phyloP scores from a whole-genome alignment of 2,113 vertebrate species.

The Philantomba maxwellii region DNA sequence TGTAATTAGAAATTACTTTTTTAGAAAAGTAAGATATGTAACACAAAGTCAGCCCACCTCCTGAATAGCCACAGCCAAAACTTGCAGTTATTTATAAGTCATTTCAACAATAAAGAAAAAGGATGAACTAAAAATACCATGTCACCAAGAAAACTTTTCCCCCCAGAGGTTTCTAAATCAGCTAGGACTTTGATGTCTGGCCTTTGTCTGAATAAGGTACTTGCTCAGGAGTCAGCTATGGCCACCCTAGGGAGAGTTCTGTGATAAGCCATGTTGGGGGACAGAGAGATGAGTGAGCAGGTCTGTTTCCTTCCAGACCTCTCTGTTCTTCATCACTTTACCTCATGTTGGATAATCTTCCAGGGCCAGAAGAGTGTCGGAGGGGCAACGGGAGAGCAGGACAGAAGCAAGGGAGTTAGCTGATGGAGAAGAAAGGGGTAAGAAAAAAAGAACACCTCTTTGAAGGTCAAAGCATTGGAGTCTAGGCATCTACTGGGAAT shows the following conservation, averaged over 20 bases:
- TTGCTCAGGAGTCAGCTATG: background rate
- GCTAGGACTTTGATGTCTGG: background rate
- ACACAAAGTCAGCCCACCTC: background rate
- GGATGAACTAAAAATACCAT: background rate
- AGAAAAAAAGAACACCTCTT: background rate
- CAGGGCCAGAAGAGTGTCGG: background rate
- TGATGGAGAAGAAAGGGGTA: background rate
- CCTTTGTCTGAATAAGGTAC: background rate
- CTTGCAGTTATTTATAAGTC: background rate
- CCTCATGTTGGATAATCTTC: background rate
- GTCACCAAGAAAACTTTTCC: background rate
- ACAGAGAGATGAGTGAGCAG: background rate
- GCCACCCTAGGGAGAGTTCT: background rate
- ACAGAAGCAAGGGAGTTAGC: background rate
- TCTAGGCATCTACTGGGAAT: background rate
- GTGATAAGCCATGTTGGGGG: background rate
- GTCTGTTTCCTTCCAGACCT: background rate
- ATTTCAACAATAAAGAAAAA: background rate
- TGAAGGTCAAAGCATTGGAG: background rate
- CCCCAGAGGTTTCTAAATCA: background rate
- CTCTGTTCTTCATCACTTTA: background rate
- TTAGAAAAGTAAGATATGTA: background rate
- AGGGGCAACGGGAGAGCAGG: accelerated
- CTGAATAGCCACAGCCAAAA: background rate
- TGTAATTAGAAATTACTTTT: background rate